Base-by-base conservation (phyloP, 1,140 invertebrate species). In the Zeugodacus cucurbitae region DNA sequence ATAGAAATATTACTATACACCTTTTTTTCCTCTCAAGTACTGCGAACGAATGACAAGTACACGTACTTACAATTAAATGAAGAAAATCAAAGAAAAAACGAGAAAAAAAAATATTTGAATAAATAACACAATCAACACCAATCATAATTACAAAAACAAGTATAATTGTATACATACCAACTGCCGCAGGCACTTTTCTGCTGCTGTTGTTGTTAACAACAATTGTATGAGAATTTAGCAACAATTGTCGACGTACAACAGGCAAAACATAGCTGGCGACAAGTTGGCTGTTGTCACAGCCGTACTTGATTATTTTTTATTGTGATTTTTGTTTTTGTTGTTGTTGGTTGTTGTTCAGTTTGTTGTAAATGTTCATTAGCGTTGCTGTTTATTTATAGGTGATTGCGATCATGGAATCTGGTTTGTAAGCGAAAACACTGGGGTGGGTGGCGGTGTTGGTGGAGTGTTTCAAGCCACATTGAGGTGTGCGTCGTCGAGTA, bases 81-180 rank as follows among this genome's bases (percentile, higher is more conserved):
- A 26, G 22, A n/a, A 62, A 62, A 62, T 62, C 22, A 22, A 7
- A 10, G 58, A 26, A 62, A 62, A 62, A 62, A 62, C 26, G 11
- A 22, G 2, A 10, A 22, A 26, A 62, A 62, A 59, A 62, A 26
- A 62, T 20, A 1, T 62, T 62, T 82, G 14, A 82, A 82, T 22
- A 82, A 82, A 82, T 82, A 82, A 82, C 74, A 48, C 74, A 82
- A 82, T 82, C 74, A 82, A 82, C 74, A 82, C 74, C 74, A 41
- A 26, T 82, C 74, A 82, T 82, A 82, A 82, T 82, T 82, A 82
- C 74, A 82, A 82, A 44, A 82, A 48, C 74, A 82, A 82, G 10
- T 22, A 44, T 34, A 44, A 74, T 22, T 22, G 32, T 41, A 32
- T 32, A 67, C 14, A 29, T 20, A 34, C 67, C 10, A 82, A 11